These are phyloP conservation scores for Brachionus angularis DNA, from an alignment of 1,140 invertebrate species.

Conservation along the genomic window DNA sequence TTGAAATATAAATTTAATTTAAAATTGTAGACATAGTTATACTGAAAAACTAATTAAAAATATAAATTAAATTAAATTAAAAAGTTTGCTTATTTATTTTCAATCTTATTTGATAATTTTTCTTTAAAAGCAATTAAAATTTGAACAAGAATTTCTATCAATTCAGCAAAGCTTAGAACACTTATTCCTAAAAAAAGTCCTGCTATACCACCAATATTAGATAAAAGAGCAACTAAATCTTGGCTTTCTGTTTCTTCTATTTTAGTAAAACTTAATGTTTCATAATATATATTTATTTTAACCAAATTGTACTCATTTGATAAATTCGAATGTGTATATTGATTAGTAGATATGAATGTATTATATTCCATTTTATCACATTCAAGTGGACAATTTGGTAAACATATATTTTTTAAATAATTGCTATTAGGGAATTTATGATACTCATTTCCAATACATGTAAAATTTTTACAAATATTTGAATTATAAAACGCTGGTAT, in stretches of 20 bases:
- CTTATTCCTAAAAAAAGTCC: conserved; percentile 12
- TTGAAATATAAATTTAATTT: no score
- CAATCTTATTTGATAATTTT: background rate
- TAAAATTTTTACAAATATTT: background rate
- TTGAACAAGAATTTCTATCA: conserved; percentile 8
- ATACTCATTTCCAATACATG: background rate
- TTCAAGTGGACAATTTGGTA: background rate
- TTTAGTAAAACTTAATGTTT: background rate
- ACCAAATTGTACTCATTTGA: background rate
- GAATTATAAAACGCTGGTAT: background rate
- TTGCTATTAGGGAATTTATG: background rate
- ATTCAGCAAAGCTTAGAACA: background rate
- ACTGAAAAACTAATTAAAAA: no score
- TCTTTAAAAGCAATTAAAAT: background rate
- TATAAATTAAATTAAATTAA: no score
- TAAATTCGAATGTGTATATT: background rate
- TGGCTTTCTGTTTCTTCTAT: background rate
- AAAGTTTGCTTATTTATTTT: no score
- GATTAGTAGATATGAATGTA: background rate
- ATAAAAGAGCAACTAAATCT: background rate
- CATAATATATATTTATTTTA: conserved; percentile 1
- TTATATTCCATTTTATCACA: background rate
- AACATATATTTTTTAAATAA: background rate
- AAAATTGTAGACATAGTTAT: no score
- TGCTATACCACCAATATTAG: background rate